Conservation (phyloP, 2,797 vertebrate genomes). For the Pangasius macronema region DNA sequence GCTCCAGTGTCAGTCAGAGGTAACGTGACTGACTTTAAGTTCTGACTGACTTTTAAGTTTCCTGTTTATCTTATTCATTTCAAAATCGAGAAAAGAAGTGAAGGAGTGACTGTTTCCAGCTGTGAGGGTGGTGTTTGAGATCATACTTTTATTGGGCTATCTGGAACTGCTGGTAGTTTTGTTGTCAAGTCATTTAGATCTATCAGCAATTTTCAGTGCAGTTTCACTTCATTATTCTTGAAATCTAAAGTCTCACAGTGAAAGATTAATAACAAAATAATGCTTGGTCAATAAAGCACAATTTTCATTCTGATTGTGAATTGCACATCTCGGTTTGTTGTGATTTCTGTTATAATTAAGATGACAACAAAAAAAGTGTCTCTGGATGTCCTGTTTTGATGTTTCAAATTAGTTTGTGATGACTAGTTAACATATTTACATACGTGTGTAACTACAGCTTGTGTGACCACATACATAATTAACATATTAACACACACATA, state of each 20-base stretch:
- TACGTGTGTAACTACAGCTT: not conserved
- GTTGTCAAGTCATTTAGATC: not conserved
- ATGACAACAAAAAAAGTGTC: not conserved
- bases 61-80: not conserved
- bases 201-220: not conserved
- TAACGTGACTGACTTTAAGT: not conserved
- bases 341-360: not conserved
- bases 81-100: not conserved
- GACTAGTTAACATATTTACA: not conserved
- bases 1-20: not conserved
- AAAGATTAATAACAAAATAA: not conserved
- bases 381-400: not conserved
- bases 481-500: not conserved
- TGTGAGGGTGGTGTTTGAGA: not conserved
- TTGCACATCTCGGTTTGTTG: not conserved
- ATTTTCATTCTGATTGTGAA: not conserved
- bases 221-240: not conserved
- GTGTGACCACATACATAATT: not conserved
- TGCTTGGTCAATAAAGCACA: not conserved
- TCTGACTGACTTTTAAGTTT: not conserved
- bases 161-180: not conserved
- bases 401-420: not conserved
- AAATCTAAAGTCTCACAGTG: not conserved
- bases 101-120: not conserved
- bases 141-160: not conserved